Base-by-base conservation (phyloP, 1,140 invertebrate genomes). In the Eufriesea mexicana region DNA sequence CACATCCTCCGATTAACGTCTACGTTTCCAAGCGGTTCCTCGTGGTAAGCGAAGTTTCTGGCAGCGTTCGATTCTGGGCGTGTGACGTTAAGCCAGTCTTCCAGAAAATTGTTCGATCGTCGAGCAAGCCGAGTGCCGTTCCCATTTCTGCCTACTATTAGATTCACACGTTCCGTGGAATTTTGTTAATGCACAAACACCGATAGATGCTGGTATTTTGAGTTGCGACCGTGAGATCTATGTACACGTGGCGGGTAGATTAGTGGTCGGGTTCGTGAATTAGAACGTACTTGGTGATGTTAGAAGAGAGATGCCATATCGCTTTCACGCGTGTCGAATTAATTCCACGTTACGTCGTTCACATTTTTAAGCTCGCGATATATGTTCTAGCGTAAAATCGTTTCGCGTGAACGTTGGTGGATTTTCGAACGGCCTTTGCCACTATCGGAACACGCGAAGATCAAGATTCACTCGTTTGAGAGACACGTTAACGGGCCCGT, bases 31-130 rank as follows among this genome's bases (percentile, higher is more conserved):
- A 47, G 45, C 25, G 23, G 5, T 25, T 49, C 23, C 20, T 42
- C 10, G n/a, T 20, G 16, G 16, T 6, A 79, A 79, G 68, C 70
- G 57, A 25, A 35, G 28, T 51, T 42, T 35, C 35, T 35, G 35
- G 23, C 16, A 25, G 2, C 20, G 51, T 35, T 35, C 1, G 35
- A 28, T 51, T 25, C 47, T 62, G 68, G 70, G 28, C 57, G 47
- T 75, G 66, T 25, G 45, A 55, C 79, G 47, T 49, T 62, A 28
- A 57, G 71, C 71, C 54, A 73, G 23, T 45, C 54, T 57, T 45
- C 71, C 71, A 45, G 51, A 57, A 54, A 57, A 73, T 59, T 45
- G 71, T 54, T 25, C 18, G 35, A 59, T 73, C 54, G 18, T 18
- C 25, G 54, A 42, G 25, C 70, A 42, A 55, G 51, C 28, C 28